A percentile compares a stretch with the other conserved stretches of the same genome.
phyloP scores from a whole-genome alignment of 2,113 vertebrate species.

The Casuarius casuarius region DNA sequence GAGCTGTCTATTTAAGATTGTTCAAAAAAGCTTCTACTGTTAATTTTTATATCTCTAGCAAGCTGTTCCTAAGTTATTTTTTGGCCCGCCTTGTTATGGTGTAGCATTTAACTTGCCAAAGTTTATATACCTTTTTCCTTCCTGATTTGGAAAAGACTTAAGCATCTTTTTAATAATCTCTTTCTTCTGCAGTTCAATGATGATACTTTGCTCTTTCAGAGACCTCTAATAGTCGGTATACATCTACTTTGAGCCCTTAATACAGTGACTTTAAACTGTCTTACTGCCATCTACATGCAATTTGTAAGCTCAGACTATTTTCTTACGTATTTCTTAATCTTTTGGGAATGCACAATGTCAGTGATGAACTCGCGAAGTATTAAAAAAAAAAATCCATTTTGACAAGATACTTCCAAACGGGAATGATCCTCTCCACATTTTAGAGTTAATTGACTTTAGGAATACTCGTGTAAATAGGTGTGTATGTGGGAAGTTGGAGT shows the following conservation, averaged over 20 bases:
- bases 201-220: not conserved
- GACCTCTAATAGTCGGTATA: not conserved
- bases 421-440: not conserved
- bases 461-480: not conserved
- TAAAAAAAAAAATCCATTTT: not conserved
- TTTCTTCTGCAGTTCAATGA: not conserved
- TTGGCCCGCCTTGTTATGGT: not conserved
- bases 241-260: not conserved
- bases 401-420: not conserved
- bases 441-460: not conserved
- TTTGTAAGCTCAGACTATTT: not conserved
- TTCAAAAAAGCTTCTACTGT: not conserved
- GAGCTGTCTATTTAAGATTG: not conserved
- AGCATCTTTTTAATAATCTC: not conserved
- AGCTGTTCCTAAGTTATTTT: constrained; percentile 22
- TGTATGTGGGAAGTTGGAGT: not conserved
- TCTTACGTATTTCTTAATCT: not conserved
- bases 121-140: not conserved
- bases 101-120: not conserved
- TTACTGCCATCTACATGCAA: not conserved
- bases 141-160: not conserved
- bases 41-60: constrained; percentile 19
- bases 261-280: not conserved
- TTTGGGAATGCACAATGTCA: not conserved
- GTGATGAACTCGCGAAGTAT: not conserved